Percentiles rank a stretch among this genome's conserved stretches.
These are phyloP conservation scores for Brachionus rubens DNA, from an alignment of 1,140 invertebrate species.

Conservation along the genomic window DNA sequence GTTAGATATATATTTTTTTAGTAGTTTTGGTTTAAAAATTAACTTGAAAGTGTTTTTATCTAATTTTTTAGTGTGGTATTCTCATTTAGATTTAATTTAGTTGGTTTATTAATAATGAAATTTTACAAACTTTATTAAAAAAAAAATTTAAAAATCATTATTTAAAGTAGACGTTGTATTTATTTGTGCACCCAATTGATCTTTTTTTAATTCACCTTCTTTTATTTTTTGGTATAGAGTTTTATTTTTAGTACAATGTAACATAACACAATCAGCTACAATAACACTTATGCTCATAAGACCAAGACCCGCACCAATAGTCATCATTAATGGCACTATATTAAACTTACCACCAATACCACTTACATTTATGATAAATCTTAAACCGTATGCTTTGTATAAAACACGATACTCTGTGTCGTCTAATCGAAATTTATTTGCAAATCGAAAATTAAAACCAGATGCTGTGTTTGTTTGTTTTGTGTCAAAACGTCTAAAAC, in stretches of 20 bases:
- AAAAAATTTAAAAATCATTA: background rate
- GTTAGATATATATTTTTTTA: too few relatives aligned
- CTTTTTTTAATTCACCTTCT: conserved; percentile 40
- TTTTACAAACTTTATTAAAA: background rate
- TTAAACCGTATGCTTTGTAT: conserved; percentile 50
- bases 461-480: conserved; percentile 53
- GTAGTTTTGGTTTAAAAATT: too few relatives aligned
- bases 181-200: background rate
- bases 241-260: conserved; percentile 43
- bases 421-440: conserved; percentile 57
- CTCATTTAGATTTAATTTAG: too few relatives aligned
- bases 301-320: conserved; percentile 48
- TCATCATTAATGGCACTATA: conserved; percentile 47
- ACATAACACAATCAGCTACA: conserved; percentile 42
- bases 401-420: conserved; percentile 60
- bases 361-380: conserved; percentile 47
- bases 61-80: too few relatives aligned
- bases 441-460: conserved; percentile 65
- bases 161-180: background rate
- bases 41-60: too few relatives aligned
- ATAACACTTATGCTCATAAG: conserved; percentile 48
- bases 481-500: conserved; percentile 59
- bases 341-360: conserved; percentile 48
- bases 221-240: conserved; percentile 44
- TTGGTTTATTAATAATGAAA: background rate